These are phyloP conservation scores for Endomychus coccineus DNA, from an alignment of 2,888 invertebrate genomes.

Conservation along the genomic window DNA sequence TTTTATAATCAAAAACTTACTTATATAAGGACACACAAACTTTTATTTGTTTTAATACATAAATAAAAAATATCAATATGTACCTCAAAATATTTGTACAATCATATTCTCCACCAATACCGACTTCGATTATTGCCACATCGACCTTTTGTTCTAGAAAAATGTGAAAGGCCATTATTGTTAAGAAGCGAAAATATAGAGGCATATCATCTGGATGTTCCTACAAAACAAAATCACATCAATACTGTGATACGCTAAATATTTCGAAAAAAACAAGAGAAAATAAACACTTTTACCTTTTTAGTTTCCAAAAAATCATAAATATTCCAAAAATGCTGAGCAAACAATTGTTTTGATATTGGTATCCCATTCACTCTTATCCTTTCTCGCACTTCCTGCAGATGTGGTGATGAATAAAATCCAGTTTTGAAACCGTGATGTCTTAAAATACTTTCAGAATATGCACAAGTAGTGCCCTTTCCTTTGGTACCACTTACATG, in stretches of 20 bases:
- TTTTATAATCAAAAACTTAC: too few relatives aligned
- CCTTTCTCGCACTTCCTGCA: conserved; percentile 85
- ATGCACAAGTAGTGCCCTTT: conserved; percentile 93
- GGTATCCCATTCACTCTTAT: conserved; percentile 81
- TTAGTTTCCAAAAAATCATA: conserved; percentile 54
- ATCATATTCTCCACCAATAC: conserved; percentile 92
- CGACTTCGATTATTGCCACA: conserved; percentile 92
- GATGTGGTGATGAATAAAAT: conserved; percentile 93
- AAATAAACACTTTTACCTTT: conserved; percentile 42
- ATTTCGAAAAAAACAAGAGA: neutral
- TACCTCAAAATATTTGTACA: conserved; percentile 87
- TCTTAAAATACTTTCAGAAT: conserved; percentile 82
- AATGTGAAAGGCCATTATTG: conserved; percentile 81
- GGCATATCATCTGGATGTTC: conserved; percentile 69
- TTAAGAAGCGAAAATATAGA: conserved; percentile 89
- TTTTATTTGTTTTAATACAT: too few relatives aligned
- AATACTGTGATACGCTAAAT: neutral
- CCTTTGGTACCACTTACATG: conserved; percentile 98
- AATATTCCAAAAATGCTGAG: conserved; percentile 73
- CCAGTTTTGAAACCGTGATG: conserved; percentile 82
- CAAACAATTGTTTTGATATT: conserved; percentile 65
- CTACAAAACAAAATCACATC: conserved; percentile 37
- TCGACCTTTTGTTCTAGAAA: conserved; percentile 82
- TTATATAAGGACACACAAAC: too few relatives aligned
- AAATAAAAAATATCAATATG: conserved; percentile 17